A percentile compares a stretch with the other conserved stretches of the same genome.
Conservation (phyloP, 1,140 invertebrate genomes). For the Orius laevigatus region DNA sequence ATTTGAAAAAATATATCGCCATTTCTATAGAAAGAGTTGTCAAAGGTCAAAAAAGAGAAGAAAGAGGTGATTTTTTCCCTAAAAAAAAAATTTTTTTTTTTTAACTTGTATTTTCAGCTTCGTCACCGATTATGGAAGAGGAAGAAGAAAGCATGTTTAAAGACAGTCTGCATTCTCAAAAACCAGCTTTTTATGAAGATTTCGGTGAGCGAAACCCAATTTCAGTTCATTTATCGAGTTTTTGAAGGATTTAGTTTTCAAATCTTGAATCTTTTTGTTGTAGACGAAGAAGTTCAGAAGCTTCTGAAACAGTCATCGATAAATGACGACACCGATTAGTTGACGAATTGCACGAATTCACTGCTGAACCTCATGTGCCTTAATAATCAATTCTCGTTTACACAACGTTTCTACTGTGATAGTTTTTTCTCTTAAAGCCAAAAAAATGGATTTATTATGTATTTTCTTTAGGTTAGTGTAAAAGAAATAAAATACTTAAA, state of each 20-base stretch:
- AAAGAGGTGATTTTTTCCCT: constrained; percentile 4
- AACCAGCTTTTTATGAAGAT: constrained; percentile 7
- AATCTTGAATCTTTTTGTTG: neutral
- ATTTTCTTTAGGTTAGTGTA: no score
- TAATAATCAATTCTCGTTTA: no score
- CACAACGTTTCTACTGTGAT: no score
- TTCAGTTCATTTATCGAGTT: neutral
- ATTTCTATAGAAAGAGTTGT: constrained; percentile 33
- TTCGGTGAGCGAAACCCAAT: constrained; percentile 4
- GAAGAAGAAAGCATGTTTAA: constrained; percentile 11
- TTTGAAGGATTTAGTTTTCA: neutral
- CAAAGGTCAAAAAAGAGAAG: constrained; percentile 18
- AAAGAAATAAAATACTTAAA: no score
- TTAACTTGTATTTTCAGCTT: constrained; percentile 5
- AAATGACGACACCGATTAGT: no score
- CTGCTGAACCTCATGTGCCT: no score
- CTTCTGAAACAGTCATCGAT: neutral
- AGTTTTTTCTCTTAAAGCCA: no score
- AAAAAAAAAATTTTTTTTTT: neutral
- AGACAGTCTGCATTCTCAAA: constrained; percentile 3
- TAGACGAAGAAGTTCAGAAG: constrained; percentile 5
- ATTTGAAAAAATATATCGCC: constrained; percentile 40
- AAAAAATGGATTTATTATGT: no score
- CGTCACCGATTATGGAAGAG: constrained; percentile 16
- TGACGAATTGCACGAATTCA: no score